phyloP scores from a whole-genome alignment of 2,797 vertebrate species.

The Ptychobarbus kaznakovi region DNA sequence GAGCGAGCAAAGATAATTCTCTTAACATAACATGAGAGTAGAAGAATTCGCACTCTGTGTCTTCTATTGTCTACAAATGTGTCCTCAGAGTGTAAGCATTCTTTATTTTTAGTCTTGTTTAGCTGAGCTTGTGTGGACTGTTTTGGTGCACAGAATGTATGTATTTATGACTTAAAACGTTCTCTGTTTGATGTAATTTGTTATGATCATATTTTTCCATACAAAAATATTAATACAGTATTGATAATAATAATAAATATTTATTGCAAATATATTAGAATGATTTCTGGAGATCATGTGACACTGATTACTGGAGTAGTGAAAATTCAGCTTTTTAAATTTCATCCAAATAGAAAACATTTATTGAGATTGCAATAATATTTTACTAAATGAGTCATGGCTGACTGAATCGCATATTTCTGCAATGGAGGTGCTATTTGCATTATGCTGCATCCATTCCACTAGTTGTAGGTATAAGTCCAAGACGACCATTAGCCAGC shows the following conservation, averaged over 20 bases:
- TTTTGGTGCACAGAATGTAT: neutral
- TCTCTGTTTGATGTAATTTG: too few species aligned
- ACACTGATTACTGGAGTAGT: neutral
- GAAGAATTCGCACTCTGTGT: slow-evolving; percentile 32
- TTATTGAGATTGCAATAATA: neutral
- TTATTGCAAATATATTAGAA: neutral
- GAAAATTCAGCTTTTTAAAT: neutral
- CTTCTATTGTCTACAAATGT: slow-evolving; percentile 39
- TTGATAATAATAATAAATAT: neutral
- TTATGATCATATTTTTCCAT: neutral
- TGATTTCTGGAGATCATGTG: neutral
- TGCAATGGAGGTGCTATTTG: neutral
- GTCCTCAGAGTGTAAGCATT: slow-evolving; percentile 27
- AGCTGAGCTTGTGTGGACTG: slow-evolving; percentile 3
- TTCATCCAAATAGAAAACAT: neutral
- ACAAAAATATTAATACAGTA: neutral
- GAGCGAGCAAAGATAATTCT: slow-evolving; percentile 38
- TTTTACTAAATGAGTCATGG: neutral
- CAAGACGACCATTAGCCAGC: neutral
- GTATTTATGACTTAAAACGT: too few species aligned
- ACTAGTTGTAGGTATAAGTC: neutral
- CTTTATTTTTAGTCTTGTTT: slow-evolving; percentile 17
- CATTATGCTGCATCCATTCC: slow-evolving; percentile 5
- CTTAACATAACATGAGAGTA: slow-evolving; percentile 51
- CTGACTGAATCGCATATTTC: neutral